Evolutionary conservation across 2,797 vertebrate genomes (phyloP).

Genomic region (Peromyscus attwateri): DNA sequence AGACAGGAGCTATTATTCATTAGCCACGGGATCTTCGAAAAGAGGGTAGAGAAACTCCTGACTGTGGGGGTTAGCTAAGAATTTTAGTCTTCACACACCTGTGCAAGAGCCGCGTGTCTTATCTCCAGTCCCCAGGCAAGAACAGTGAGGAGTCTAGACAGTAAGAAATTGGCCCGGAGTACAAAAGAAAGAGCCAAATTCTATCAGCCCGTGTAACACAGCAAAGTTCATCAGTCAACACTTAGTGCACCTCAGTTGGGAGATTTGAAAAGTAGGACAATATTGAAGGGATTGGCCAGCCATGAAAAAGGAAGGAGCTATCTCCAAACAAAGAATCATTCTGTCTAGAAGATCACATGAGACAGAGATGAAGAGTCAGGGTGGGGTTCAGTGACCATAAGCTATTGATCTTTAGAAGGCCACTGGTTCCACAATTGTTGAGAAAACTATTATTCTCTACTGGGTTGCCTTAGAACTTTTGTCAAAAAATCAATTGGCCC

Average conservation of each 20-base stretch:
- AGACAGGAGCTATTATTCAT: neutral
- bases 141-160: neutral
- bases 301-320: neutral
- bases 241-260: neutral
- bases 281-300: neutral
- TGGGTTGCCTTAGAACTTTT: neutral
- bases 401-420: neutral
- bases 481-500: neutral
- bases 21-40: neutral
- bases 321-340: constrained; percentile 25
- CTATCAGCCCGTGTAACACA: neutral
- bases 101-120: neutral
- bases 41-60: neutral
- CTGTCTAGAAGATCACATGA: constrained; percentile 8
- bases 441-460: neutral
- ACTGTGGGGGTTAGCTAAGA: neutral
- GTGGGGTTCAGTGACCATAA: neutral
- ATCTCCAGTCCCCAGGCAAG: neutral
- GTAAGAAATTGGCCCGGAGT: neutral
- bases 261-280: neutral
- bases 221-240: neutral
- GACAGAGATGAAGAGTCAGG: neutral
- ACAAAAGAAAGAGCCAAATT: neutral
- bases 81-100: neutral
- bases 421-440: neutral